Percentiles rank a stretch among this genome's conserved stretches.
Evolutionary conservation across 2,888 invertebrate species (phyloP).

Genomic region (Drosophila cyrtoloma): DNA sequence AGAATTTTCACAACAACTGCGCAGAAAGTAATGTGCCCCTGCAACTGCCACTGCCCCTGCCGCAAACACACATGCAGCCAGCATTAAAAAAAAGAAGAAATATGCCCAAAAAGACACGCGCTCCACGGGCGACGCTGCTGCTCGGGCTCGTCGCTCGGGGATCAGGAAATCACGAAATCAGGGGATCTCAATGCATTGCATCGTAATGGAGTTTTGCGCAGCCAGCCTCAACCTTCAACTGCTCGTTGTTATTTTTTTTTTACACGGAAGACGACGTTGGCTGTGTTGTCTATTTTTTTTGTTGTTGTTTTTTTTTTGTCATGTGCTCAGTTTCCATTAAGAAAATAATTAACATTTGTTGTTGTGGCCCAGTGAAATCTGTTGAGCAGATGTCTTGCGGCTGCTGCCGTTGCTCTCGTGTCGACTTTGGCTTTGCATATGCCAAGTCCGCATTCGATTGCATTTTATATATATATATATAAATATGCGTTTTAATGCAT

Average conservation of each 20-base stretch:
- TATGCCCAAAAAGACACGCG: constrained; percentile 71
- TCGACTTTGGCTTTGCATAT: constrained; percentile 15
- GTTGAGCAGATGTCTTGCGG: constrained; percentile 75
- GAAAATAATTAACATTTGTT: constrained; percentile 79
- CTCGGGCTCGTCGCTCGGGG: background rate
- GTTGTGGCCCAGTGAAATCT: constrained; percentile 68
- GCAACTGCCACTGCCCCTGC: constrained; percentile 9
- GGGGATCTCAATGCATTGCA: constrained; percentile 2
- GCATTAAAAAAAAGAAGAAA: constrained; percentile 21
- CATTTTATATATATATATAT: constrained; percentile 45
- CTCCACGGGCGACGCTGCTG: constrained; percentile 60
- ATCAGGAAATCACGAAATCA: constrained; percentile 1
- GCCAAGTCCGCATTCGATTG: constrained; percentile 40
- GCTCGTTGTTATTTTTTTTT: constrained; percentile 12
- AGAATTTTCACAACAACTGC: constrained; percentile 58
- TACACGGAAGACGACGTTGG: constrained; percentile 67
- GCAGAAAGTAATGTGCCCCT: constrained; percentile 37
- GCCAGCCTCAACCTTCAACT: constrained; percentile 5
- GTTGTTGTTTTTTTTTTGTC: constrained; percentile 48
- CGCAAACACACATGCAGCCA: constrained; percentile 21
- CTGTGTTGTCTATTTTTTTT: constrained; percentile 54
- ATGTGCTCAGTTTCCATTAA: constrained; percentile 78
- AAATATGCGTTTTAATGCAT: constrained; percentile 41
- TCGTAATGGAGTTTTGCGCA: constrained; percentile 31
- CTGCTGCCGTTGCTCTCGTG: constrained; percentile 34